Conservation (phyloP, 1,140 invertebrate genomes). For the Heliconius hermathena region DNA sequence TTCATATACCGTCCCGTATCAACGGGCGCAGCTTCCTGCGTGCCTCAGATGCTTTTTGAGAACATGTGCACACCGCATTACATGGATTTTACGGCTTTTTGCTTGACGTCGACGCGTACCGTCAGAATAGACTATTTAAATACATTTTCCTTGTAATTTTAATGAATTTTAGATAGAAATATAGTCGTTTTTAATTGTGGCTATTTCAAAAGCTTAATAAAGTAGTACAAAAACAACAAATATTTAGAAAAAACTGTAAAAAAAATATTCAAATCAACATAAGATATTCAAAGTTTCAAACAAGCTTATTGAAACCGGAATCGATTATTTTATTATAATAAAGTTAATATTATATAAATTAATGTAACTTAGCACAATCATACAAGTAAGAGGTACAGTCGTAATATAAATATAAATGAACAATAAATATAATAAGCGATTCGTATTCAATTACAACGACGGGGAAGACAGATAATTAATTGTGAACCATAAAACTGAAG, state of each 20-base stretch:
- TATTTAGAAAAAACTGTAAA: background rate
- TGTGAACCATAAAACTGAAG: slow-evolving; percentile 20
- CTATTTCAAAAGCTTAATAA: background rate
- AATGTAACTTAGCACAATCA: background rate
- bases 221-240: background rate
- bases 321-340: background rate
- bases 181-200: no score
- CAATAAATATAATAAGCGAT: slow-evolving; percentile 24
- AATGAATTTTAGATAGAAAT: no score
- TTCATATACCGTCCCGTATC: slow-evolving; percentile 36
- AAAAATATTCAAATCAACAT: background rate
- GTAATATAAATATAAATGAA: background rate
- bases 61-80: slow-evolving; percentile 50
- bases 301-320: background rate
- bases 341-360: slow-evolving; percentile 1
- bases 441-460: slow-evolving; percentile 26
- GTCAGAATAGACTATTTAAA: slow-evolving; percentile 16
- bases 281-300: background rate
- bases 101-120: slow-evolving; percentile 15
- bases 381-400: background rate
- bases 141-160: background rate
- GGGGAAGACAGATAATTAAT: slow-evolving; percentile 27
- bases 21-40: slow-evolving; percentile 41
- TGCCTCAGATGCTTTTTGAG: slow-evolving; percentile 37
- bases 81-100: slow-evolving; percentile 41